Evolutionary conservation across 2,113 vertebrate genomes (phyloP).

Genomic region (Uria lomvia): DNA sequence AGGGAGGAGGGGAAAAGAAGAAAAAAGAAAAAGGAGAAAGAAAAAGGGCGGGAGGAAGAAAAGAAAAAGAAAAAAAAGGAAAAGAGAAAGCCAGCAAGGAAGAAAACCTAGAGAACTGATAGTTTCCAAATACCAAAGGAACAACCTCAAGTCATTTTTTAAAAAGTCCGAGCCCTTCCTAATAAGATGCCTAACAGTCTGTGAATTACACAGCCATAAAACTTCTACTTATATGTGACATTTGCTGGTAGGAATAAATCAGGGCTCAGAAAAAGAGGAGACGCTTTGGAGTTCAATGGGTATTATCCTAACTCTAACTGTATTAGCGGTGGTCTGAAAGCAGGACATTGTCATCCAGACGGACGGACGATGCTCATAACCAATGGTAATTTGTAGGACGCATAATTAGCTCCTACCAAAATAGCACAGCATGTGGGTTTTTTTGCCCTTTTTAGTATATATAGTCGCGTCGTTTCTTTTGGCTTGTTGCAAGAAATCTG

Average conservation of each 20-base stretch:
- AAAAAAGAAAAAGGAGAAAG: neutral
- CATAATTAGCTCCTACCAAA: slow-evolving; percentile 41
- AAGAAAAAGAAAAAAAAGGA: accelerated
- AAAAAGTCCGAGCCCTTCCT: neutral
- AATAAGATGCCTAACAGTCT: slow-evolving; percentile 36
- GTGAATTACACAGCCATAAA: slow-evolving; percentile 7
- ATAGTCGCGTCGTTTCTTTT: neutral
- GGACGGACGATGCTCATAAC: slow-evolving; percentile 7
- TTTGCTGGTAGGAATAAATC: slow-evolving; percentile 25
- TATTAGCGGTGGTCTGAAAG: neutral
- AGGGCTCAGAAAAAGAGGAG: neutral
- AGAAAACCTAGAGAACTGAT: neutral
- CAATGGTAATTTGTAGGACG: slow-evolving; percentile 37
- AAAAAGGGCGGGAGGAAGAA: too few relatives aligned
- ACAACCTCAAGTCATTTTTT: neutral
- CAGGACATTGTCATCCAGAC: slow-evolving; percentile 16
- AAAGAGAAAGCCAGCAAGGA: neutral
- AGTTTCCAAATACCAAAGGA: neutral
- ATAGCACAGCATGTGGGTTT: slow-evolving; percentile 18
- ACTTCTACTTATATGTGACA: neutral
- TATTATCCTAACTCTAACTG: neutral
- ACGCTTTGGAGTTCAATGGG: neutral
- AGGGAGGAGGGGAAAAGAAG: too few relatives aligned
- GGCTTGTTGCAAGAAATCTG: slow-evolving; percentile 17
- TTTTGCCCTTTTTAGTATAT: slow-evolving; percentile 20